Evolutionary conservation across 2,888 invertebrate species (phyloP), one percentile per base, ranked within the genome.

Genomic region (Nudaria mundana): DNA sequence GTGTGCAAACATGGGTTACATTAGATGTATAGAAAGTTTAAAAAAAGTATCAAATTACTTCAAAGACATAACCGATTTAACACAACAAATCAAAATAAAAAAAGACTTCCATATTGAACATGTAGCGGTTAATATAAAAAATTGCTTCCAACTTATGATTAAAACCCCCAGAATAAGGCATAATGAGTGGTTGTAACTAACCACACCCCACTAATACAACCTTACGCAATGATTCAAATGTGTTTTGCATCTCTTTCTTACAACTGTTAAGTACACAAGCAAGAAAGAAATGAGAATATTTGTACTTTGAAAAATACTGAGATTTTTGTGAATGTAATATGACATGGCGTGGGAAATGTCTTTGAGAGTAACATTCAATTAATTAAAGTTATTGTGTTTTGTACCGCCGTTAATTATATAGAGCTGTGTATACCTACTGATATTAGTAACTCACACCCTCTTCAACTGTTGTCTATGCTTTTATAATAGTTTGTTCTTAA

Each of bases 131-230:
- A 52, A 58, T 57, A 67, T 71, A 66, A 79, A 76, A 76, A 72
- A 79, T 71, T 53, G 59, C 66, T 66, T 55, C 64, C 55, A 79
- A 70, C 46, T 74, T 73, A 70, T 80, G 64, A 76, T 80, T 77
- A 78, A 75, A 80, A 78, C 68, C 71, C 70, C 62, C 58, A 64
- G 66, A 76, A 81, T 78, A 72, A 75, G 63, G 73, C 65, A 73
- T 85, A 85, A 85, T 86, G 66, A 84, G 72, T 58, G 76, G 84
- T 75, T 84, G 63, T 65, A 52, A 52, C 47, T 56, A 47, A 71
- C 78, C 79, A 81, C 85, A 72, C 85, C 86, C 76, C 60, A 54
- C 74, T 76, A 81, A 76, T 79, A 71, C 65, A 40, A 62, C 67
- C 71, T 71, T 75, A 53, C 61, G 66, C 67, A 71, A 76, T 63